These are phyloP conservation scores for Acholoe squamosa DNA, from an alignment of 2,888 invertebrate genomes.

Conservation along the genomic window DNA sequence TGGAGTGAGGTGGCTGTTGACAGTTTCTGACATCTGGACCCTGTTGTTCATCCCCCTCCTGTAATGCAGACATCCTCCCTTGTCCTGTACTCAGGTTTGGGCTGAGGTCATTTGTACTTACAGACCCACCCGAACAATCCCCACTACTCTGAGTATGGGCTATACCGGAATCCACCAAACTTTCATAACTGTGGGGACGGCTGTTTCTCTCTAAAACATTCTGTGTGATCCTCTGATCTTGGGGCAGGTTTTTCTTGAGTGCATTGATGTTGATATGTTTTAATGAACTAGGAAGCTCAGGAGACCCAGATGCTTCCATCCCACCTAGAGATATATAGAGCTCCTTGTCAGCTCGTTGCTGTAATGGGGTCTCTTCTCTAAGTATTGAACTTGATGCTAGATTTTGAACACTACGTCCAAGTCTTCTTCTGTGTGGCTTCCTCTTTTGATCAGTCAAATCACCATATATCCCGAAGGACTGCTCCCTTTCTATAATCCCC, in stretches of 20 bases:
- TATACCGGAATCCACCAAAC: constrained; percentile 46
- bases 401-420: background rate
- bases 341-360: constrained; percentile 37
- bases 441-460: background rate
- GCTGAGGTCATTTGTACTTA: constrained; percentile 19
- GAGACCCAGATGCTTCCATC: background rate
- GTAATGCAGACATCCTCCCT: background rate
- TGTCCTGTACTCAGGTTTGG: constrained; percentile 39
- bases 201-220: background rate
- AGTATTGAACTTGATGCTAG: background rate
- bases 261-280: constrained; percentile 52
- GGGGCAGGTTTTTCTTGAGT: constrained; percentile 53
- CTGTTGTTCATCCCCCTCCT: background rate
- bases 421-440: background rate
- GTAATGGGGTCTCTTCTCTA: background rate
- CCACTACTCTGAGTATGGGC: constrained; percentile 32
- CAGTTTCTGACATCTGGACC: constrained; percentile 10
- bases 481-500: background rate
- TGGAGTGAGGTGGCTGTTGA: background rate
- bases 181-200: constrained; percentile 6
- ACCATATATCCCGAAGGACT: constrained; percentile 49
- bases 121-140: constrained; percentile 21
- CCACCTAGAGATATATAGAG: constrained; percentile 40
- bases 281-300: constrained; percentile 24
- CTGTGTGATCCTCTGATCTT: background rate